Conservation (phyloP, 2,888 invertebrate genomes). For the Agrilus cyanescens region DNA sequence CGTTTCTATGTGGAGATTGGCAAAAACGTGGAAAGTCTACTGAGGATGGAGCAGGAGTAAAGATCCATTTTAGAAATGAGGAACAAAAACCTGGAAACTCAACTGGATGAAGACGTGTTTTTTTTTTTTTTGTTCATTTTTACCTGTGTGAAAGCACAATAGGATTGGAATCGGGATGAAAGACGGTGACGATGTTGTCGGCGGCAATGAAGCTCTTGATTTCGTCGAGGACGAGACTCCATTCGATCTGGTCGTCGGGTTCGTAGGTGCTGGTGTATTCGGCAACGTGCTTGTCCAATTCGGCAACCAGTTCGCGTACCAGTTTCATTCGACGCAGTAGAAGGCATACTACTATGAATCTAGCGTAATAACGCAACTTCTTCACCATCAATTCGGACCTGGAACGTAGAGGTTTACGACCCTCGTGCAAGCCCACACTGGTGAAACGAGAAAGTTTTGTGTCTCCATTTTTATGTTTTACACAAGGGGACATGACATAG, state of each 20-base stretch:
- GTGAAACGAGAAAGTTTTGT: background rate
- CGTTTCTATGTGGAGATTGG: too few species aligned
- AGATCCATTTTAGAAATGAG: too few species aligned
- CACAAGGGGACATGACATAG: background rate
- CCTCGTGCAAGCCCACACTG: too few species aligned
- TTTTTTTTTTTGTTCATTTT: too few species aligned
- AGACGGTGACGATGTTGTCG: conserved; percentile 77
- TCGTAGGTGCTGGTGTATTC: conserved; percentile 93
- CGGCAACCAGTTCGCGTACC: conserved; percentile 82
- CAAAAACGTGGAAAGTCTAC: too few species aligned
- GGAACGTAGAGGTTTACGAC: conserved; percentile 13
- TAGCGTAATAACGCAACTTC: conserved; percentile 86
- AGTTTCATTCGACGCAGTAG: conserved; percentile 87
- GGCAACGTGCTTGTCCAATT: conserved; percentile 85
- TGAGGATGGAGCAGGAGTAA: too few species aligned
- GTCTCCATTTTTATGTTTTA: background rate
- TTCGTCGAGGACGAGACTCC: conserved; percentile 89
- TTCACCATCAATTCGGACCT: conserved; percentile 91
- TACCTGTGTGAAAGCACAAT: conserved; percentile 81
- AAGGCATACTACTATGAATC: conserved; percentile 93
- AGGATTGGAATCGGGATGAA: conserved; percentile 77
- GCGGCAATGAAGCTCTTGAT: conserved; percentile 90
- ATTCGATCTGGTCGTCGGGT: conserved; percentile 94
- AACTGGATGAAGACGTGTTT: too few species aligned
- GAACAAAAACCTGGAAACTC: too few species aligned